Conservation (phyloP, 1,140 invertebrate species). For the Sitobion miscanthi region DNA sequence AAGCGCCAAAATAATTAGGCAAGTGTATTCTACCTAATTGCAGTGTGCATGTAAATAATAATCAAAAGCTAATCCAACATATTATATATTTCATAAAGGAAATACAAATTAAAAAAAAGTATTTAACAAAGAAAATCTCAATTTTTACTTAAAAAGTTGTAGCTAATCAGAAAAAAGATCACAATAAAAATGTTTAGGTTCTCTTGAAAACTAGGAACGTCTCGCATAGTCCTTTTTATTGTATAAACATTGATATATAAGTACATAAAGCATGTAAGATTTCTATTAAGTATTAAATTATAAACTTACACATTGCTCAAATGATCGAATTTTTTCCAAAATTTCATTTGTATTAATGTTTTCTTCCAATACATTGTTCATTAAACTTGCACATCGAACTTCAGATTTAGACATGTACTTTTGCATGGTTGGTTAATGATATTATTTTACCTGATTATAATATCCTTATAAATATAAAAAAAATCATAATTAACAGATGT, state of each 20-base stretch:
- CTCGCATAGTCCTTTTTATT: no score
- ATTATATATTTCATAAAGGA: no score
- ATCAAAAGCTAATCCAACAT: no score
- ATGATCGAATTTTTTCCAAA: conserved; percentile 27
- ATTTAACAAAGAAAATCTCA: no score
- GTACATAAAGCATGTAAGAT: neutral
- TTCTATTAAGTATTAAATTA: neutral
- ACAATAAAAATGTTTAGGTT: no score
- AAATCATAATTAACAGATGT: neutral
- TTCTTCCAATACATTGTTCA: conserved; percentile 44
- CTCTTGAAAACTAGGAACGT: neutral
- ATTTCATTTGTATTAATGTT: conserved; percentile 34
- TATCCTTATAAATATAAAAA: neutral
- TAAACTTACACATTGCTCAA: conserved; percentile 36
- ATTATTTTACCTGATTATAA: neutral
- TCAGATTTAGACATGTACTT: conserved; percentile 53
- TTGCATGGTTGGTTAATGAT: conserved; percentile 15
- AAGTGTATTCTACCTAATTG: no score
- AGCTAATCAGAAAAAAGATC: no score
- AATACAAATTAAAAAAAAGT: no score
- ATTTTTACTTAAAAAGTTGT: no score
- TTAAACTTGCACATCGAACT: conserved; percentile 45
- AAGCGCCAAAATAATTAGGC: no score
- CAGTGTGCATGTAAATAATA: no score
- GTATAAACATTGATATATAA: neutral